A percentile compares a stretch with the other conserved stretches of the same genome.
Conservation (phyloP, 2,888 invertebrate species). For the Ceriagrion tenellum region DNA sequence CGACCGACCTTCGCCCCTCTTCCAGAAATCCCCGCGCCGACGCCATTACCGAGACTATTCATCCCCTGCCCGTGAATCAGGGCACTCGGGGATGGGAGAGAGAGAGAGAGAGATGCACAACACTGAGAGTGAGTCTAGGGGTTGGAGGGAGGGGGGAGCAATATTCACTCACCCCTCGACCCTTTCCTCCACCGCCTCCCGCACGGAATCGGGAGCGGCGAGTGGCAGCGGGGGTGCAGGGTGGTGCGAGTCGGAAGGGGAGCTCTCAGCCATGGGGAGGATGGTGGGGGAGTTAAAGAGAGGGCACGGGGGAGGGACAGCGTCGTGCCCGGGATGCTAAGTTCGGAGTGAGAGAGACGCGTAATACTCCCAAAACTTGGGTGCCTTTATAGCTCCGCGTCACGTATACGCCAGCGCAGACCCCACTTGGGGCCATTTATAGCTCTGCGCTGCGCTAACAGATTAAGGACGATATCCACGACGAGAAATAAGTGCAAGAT, state of each 20-base stretch:
- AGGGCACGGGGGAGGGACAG: too few relatives aligned
- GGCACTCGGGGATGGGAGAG: background rate
- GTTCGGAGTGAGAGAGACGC: too few relatives aligned
- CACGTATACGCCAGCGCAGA: too few relatives aligned
- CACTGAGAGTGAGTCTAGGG: background rate
- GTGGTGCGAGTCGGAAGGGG: background rate
- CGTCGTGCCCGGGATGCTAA: too few relatives aligned
- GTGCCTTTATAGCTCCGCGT: too few relatives aligned
- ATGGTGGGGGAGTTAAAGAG: too few relatives aligned
- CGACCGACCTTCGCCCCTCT: background rate
- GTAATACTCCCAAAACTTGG: too few relatives aligned
- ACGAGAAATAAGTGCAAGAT: too few relatives aligned
- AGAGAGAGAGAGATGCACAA: background rate
- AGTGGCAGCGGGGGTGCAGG: background rate
- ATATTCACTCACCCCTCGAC: background rate
- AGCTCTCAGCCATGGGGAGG: too few relatives aligned
- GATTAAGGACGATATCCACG: too few relatives aligned
- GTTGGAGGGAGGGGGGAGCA: background rate
- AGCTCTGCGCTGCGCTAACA: too few relatives aligned
- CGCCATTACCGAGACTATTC: background rate
- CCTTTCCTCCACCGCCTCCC: background rate
- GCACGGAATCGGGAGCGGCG: background rate
- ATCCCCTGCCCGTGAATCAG: conserved; percentile 26
- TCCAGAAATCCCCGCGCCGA: background rate
- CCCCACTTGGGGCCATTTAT: too few relatives aligned